Conservation (phyloP, 1,140 invertebrate species). For the Megalopta genalis region DNA sequence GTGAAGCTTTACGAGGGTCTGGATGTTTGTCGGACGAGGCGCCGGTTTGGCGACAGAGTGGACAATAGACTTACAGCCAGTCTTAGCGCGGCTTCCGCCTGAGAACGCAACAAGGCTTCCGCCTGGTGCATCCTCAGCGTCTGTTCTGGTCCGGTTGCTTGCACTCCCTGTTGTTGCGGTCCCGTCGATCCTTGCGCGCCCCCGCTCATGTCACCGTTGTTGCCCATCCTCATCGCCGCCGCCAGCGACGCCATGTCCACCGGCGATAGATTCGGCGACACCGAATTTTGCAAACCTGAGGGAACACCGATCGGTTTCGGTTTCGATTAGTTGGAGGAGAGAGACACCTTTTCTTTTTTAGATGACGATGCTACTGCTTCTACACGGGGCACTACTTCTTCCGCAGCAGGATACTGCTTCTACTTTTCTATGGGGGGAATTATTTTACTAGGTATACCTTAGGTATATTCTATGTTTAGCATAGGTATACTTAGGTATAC, state of each 20-base stretch:
- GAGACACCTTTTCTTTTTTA: too few relatives aligned
- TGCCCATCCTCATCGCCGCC: conserved; percentile 89
- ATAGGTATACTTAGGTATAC: too few relatives aligned
- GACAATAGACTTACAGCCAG: conserved; percentile 83
- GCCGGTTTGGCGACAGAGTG: neutral
- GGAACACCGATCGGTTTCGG: neutral
- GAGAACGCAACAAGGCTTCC: conserved; percentile 89
- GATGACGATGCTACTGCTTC: too few relatives aligned
- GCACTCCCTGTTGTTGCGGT: conserved; percentile 81
- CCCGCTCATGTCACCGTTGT: conserved; percentile 81
- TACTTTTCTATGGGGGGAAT: too few relatives aligned
- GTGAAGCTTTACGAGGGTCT: neutral
- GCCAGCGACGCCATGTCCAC: conserved; percentile 88
- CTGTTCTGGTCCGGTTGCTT: conserved; percentile 82
- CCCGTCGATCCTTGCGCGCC: conserved; percentile 80
- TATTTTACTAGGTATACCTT: too few relatives aligned
- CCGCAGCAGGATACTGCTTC: too few relatives aligned
- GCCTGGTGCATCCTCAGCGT: conserved; percentile 88
- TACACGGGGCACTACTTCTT: too few relatives aligned
- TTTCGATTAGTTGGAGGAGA: too few relatives aligned
- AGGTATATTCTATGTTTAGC: too few relatives aligned
- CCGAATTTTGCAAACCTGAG: conserved; percentile 78
- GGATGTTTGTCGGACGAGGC: neutral
- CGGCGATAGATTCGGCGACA: conserved; percentile 81
- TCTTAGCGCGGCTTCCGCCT: conserved; percentile 90